Percentiles rank a stretch among this genome's conserved stretches.
These are phyloP conservation scores for Eumerus sabulonum DNA, from an alignment of 2,888 invertebrate species.

Conservation along the genomic window DNA sequence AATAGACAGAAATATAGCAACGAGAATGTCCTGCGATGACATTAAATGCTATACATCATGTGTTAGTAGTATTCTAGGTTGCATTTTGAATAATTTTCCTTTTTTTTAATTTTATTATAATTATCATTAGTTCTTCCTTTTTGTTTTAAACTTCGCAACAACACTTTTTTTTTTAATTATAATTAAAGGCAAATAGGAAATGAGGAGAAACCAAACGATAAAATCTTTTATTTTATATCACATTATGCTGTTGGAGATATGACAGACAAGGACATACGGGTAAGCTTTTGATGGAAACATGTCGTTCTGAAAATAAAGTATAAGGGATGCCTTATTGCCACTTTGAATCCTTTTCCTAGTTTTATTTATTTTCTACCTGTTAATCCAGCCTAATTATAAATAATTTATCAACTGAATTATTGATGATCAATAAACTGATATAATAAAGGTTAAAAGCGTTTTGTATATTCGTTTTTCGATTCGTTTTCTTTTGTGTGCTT, in stretches of 20 bases:
- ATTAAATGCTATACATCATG: constrained; percentile 35
- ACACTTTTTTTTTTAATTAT: constrained; percentile 36
- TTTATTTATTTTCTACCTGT: no score
- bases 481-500: neutral
- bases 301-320: no score
- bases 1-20: neutral
- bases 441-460: no score
- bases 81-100: constrained; percentile 42
- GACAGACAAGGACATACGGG: no score
- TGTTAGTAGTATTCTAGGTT: constrained; percentile 41
- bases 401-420: no score
- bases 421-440: no score
- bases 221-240: neutral
- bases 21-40: constrained; percentile 16
- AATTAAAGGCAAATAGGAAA: constrained; percentile 34
- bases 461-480: no score
- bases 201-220: constrained; percentile 15
- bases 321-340: no score
- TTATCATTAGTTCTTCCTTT: constrained; percentile 1
- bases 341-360: no score
- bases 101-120: constrained; percentile 22
- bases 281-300: no score
- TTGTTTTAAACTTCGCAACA: constrained; percentile 33
- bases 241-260: no score
- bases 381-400: no score